Conservation (phyloP, 2,888 invertebrate species). For the Bembecia ichneumoniformis region DNA sequence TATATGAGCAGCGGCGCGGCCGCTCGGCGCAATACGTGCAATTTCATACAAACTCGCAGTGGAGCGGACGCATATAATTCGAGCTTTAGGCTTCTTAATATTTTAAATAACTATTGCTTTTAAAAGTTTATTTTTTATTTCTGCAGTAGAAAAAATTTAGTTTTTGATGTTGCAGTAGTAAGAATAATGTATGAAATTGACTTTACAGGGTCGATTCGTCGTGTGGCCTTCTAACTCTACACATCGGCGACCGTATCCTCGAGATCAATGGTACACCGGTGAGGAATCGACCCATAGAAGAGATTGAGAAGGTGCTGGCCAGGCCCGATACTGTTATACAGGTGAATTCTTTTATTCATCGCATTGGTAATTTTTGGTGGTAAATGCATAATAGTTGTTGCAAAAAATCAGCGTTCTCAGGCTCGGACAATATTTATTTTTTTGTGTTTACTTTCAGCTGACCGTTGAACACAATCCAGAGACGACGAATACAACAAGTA, state of each 20-base stretch:
- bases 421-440: no score
- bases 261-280: conserved; percentile 95
- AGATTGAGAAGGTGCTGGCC: conserved; percentile 81
- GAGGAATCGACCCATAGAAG: conserved; percentile 83
- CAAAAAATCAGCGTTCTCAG: no score
- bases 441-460: conserved; percentile 60
- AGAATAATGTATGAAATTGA: background rate
- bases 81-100: background rate
- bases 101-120: background rate
- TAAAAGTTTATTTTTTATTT: background rate
- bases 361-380: no score
- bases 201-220: conserved; percentile 82
- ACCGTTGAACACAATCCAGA: conserved; percentile 93
- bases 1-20: no score
- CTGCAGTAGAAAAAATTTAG: background rate
- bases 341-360: conserved; percentile 56
- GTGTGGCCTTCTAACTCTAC: conserved; percentile 85
- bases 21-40: no score
- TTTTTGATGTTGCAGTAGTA: background rate
- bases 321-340: conserved; percentile 82
- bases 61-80: no score
- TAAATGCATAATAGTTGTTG: no score
- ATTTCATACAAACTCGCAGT: no score
- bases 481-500: conserved; percentile 48
- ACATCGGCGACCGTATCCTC: conserved; percentile 92